These are phyloP conservation scores for Trichoplax adhaerens DNA, from an alignment of 37 sponge, comb jelly and placozoan species.

Conservation along the genomic window DNA sequence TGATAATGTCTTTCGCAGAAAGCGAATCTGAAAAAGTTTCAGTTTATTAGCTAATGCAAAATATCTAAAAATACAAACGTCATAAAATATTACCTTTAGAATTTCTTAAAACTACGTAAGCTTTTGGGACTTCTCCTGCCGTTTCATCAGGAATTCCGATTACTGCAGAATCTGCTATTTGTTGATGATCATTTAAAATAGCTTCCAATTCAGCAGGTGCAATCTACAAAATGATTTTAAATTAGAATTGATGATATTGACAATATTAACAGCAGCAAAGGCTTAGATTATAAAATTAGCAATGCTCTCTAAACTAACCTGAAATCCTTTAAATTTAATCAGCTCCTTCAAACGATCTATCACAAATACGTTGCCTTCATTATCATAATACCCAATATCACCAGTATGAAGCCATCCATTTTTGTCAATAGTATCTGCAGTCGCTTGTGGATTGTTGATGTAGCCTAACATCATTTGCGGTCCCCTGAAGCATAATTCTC, in stretches of 20 bases:
- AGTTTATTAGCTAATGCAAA: too few relatives aligned
- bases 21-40: background rate
- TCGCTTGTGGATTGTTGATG: slow-evolving; percentile 56
- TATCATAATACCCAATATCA: slow-evolving; percentile 32
- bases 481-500: slow-evolving; percentile 52
- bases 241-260: too few relatives aligned
- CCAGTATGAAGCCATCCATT: slow-evolving; percentile 72
- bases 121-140: slow-evolving; percentile 66
- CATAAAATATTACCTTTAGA: too few relatives aligned
- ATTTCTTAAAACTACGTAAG: slow-evolving; percentile 50
- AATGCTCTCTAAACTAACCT: too few relatives aligned
- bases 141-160: slow-evolving; percentile 63
- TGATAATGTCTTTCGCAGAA: slow-evolving; percentile 30
- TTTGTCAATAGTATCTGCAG: slow-evolving; percentile 21
- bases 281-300: too few relatives aligned
- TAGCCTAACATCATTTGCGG: slow-evolving; percentile 82
- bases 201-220: slow-evolving; percentile 89
- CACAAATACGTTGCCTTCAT: too few relatives aligned
- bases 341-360: too few relatives aligned
- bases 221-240: slow-evolving; percentile 13
- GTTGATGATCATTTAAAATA: slow-evolving; percentile 41
- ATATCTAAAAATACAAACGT: too few relatives aligned
- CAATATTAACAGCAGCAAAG: too few relatives aligned
- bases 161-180: slow-evolving; percentile 72
- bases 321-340: too few relatives aligned